Conservation (phyloP, 2,888 invertebrate genomes). For the Prenolepis imparis region DNA sequence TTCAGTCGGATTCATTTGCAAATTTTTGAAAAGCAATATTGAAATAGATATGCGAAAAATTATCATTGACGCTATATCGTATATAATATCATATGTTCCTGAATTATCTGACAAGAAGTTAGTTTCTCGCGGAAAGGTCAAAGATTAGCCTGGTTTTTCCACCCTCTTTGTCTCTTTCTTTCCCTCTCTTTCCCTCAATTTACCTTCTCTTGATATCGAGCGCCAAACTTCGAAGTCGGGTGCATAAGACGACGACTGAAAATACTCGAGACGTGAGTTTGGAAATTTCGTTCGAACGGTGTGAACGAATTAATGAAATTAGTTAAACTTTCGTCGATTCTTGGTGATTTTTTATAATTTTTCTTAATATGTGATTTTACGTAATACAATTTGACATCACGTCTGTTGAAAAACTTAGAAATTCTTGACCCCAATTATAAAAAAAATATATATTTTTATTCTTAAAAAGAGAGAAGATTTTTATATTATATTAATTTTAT, state of each 20-base stretch:
- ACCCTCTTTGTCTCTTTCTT: not conserved
- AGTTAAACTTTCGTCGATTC: not conserved
- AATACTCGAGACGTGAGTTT: not conserved
- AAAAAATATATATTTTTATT: not conserved
- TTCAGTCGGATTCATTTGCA: not conserved
- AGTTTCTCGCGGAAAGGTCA: slow-evolving; percentile 19
- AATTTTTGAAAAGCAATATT: not conserved
- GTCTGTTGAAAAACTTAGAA: slow-evolving; percentile 15
- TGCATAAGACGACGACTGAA: not conserved
- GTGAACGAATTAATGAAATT: slow-evolving; percentile 12
- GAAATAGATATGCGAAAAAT: not conserved
- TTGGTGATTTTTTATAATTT: not conserved
- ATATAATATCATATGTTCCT: not conserved
- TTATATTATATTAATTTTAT: not conserved
- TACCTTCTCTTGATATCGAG: slow-evolving; percentile 18
- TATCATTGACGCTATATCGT: not conserved
- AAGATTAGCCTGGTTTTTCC: slow-evolving; percentile 3
- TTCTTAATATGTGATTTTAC: slow-evolving; percentile 1
- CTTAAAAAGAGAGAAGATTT: not conserved
- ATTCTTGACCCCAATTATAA: not conserved
- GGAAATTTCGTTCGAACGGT: not conserved
- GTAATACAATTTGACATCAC: not conserved
- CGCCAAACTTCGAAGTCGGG: slow-evolving; percentile 19
- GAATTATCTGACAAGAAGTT: not conserved
- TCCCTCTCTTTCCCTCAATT: not conserved